These are phyloP conservation scores for Cygnus olor DNA, from an alignment of 2,797 vertebrate genomes.

Conservation along the genomic window DNA sequence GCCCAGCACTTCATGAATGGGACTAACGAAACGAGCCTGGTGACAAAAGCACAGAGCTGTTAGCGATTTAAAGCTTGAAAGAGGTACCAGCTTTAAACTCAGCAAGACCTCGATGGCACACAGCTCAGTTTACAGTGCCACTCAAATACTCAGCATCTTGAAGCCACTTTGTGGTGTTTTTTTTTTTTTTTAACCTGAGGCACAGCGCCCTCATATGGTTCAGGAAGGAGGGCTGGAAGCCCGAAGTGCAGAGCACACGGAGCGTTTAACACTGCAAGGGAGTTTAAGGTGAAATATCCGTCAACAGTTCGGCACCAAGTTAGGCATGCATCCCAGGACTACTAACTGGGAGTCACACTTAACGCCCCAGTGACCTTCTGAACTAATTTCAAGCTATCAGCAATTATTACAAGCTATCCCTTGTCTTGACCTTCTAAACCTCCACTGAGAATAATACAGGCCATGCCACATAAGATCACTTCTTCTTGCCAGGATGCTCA, in stretches of 20 bases:
- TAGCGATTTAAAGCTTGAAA: slow-evolving; percentile 31
- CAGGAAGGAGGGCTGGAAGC: not conserved
- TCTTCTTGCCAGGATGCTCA: not conserved
- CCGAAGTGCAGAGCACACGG: not conserved
- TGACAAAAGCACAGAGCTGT: not conserved
- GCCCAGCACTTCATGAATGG: not conserved
- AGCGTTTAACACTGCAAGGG: not conserved
- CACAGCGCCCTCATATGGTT: slow-evolving; percentile 77
- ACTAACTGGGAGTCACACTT: not conserved
- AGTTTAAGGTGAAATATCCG: not conserved
- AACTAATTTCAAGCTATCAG: not conserved
- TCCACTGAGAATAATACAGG: not conserved
- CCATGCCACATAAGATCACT: not conserved
- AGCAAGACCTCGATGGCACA: not conserved
- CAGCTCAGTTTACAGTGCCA: slow-evolving; percentile 12
- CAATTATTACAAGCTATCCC: not conserved
- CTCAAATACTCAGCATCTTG: not conserved
- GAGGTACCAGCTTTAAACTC: not conserved
- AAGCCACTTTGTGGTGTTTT: not conserved
- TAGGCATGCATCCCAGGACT: not conserved
- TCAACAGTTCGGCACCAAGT: not conserved
- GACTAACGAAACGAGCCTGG: slow-evolving; percentile 14
- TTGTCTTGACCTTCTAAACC: not conserved
- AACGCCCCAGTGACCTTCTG: fast-evolving
- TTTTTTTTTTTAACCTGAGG: slow-evolving; percentile 63